Evolutionary conservation across 1,140 invertebrate genomes (phyloP).

Genomic region (Scaptodrosophila lebanonensis): DNA sequence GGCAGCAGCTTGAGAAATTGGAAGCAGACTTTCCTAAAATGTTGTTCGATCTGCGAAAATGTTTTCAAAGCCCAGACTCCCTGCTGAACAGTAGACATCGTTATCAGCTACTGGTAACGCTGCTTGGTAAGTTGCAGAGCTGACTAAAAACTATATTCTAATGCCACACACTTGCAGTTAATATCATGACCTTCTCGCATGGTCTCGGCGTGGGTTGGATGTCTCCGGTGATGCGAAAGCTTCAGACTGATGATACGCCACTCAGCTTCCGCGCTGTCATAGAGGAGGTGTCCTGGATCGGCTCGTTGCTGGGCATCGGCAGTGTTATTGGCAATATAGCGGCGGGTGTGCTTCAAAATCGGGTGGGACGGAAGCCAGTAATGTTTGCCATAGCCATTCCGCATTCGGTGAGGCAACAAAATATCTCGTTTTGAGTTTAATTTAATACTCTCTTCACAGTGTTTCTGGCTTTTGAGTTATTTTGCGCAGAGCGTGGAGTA

Average conservation of each 20-base stretch:
- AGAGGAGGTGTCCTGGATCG: constrained; percentile 57
- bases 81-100: constrained; percentile 55
- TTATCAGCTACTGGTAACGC: constrained; percentile 48
- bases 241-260: constrained; percentile 36
- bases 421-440: no score
- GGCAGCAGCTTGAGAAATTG: no score
- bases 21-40: no score
- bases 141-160: no score
- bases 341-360: constrained; percentile 25
- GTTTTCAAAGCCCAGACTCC: constrained; percentile 30
- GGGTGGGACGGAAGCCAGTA: constrained; percentile 40
- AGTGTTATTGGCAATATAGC: constrained; percentile 52
- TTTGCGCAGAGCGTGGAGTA: constrained; percentile 45
- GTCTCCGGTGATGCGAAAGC: constrained; percentile 41
- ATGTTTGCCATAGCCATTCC: constrained; percentile 51
- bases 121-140: no score
- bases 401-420: constrained; percentile 49
- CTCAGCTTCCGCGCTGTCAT: constrained; percentile 35
- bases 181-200: constrained; percentile 57
- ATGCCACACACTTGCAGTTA: no score
- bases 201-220: constrained; percentile 56
- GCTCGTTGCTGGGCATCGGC: constrained; percentile 50
- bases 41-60: constrained; percentile 25
- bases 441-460: constrained; percentile 27
- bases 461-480: constrained; percentile 54